A percentile compares a stretch with the other conserved stretches of the same genome.
These are phyloP conservation scores for Myanophis thanlyinensis DNA, from an alignment of 2,113 vertebrate genomes.

Conservation along the genomic window DNA sequence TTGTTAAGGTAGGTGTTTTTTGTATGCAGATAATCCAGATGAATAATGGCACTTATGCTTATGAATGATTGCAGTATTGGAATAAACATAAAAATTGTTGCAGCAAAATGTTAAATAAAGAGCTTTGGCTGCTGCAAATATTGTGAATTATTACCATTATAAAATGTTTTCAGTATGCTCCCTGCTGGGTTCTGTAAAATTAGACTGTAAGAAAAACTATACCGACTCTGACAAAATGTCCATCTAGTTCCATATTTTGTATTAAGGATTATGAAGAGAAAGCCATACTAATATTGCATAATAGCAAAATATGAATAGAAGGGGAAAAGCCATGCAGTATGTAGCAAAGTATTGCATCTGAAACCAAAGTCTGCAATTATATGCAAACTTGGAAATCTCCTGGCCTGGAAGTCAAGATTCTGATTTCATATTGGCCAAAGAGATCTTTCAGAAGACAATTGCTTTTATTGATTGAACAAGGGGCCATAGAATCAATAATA, in stretches of 20 bases:
- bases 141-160: background rate
- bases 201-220: background rate
- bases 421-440: background rate
- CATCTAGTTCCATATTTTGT: background rate
- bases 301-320: background rate
- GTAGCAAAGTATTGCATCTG: background rate
- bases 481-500: background rate
- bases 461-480: background rate
- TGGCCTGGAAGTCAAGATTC: background rate
- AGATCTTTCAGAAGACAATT: background rate
- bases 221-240: background rate
- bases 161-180: background rate
- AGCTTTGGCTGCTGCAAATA: background rate
- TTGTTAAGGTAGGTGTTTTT: background rate
- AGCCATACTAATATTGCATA: background rate
- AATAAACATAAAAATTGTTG: background rate
- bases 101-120: background rate
- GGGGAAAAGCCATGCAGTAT: background rate
- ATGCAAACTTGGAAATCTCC: background rate
- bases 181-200: background rate
- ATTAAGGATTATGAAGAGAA: background rate
- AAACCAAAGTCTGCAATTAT: background rate
- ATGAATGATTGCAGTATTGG: background rate
- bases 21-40: background rate
- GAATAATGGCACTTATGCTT: background rate